phyloP scores from a whole-genome alignment of 2,888 invertebrate genomes.

The Anoplius nigerrimus region DNA sequence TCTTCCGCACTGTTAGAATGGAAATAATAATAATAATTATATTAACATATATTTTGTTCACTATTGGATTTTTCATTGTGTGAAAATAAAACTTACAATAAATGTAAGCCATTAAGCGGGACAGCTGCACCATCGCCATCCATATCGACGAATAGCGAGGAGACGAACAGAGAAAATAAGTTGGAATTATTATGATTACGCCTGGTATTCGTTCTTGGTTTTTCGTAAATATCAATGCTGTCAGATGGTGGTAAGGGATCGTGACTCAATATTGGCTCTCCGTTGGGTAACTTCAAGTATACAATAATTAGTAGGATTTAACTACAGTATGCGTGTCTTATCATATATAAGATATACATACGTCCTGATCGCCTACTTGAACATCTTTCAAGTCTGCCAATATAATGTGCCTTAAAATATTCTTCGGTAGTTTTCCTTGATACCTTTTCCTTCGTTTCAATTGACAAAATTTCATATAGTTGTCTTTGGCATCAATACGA shows the following conservation, averaged over 20 bases:
- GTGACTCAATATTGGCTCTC: slow-evolving; percentile 82
- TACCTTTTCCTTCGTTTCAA: slow-evolving; percentile 80
- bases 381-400: slow-evolving; percentile 84
- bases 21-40: background rate
- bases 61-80: background rate
- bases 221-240: slow-evolving; percentile 83
- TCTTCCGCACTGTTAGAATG: background rate
- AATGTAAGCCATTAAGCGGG: slow-evolving; percentile 48
- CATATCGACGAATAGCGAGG: slow-evolving; percentile 84
- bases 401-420: slow-evolving; percentile 83
- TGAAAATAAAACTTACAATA: slow-evolving; percentile 51
- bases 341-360: no score
- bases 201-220: slow-evolving; percentile 69
- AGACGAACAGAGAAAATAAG: slow-evolving; percentile 76
- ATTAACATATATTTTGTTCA: background rate
- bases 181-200: slow-evolving; percentile 60
- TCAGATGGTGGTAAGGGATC: slow-evolving; percentile 88
- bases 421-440: slow-evolving; percentile 80
- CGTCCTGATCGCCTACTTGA: slow-evolving; percentile 78
- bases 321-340: background rate
- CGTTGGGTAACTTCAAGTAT: slow-evolving; percentile 72
- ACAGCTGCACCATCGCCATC: slow-evolving; percentile 29
- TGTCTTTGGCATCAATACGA: slow-evolving; percentile 80
- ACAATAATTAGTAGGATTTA: slow-evolving; percentile 55
- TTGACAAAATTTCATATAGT: slow-evolving; percentile 79